Conservation (phyloP, 2,797 vertebrate genomes). For the Gallinago stenura region DNA sequence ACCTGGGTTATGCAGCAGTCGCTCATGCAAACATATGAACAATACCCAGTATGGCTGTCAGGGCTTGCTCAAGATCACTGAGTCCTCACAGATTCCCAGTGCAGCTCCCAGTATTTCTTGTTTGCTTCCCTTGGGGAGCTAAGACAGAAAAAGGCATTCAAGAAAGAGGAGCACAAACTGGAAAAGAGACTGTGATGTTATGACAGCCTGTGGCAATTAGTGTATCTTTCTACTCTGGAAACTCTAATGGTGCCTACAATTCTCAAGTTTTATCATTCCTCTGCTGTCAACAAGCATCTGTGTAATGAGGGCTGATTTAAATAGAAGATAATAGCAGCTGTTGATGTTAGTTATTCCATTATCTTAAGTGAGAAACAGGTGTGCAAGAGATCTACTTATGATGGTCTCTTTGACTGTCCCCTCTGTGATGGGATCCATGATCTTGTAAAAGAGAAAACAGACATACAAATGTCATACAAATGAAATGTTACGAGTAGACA, state of each 20-base stretch:
- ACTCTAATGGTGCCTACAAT: background rate
- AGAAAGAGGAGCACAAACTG: background rate
- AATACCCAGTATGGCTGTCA: background rate
- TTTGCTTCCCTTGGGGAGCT: background rate
- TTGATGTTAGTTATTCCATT: background rate
- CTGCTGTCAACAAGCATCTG: slow-evolving; percentile 24
- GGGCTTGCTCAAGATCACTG: background rate
- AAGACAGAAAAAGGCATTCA: background rate
- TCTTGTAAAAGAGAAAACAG: background rate
- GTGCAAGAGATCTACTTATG: background rate
- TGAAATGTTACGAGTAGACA: background rate
- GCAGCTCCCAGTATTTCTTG: background rate
- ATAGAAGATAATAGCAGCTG: background rate
- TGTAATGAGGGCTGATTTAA: background rate
- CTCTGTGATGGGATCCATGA: background rate
- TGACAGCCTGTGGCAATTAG: background rate
- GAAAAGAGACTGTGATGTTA: background rate
- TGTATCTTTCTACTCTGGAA: background rate
- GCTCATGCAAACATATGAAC: rapidly evolving
- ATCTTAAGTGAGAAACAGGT: background rate
- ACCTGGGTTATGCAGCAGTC: background rate
- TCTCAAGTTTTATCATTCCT: background rate
- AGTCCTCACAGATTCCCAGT: background rate
- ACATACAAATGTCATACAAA: background rate
- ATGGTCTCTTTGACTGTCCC: background rate